These are phyloP conservation scores for Phortica okadai DNA, from an alignment of 2,888 invertebrate genomes.

Conservation along the genomic window DNA sequence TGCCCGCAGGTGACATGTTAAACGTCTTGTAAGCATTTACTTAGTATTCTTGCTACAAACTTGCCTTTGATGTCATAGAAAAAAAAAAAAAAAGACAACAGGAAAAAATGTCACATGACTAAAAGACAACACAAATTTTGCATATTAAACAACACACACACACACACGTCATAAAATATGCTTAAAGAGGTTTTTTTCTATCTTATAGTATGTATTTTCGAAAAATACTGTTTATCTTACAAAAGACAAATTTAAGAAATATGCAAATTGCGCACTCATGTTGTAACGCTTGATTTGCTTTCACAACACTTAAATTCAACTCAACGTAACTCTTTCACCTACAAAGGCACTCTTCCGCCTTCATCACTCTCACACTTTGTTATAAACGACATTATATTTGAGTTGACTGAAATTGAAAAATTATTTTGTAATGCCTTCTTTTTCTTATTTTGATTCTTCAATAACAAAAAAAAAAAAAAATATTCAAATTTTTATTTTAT, in stretches of 20 bases:
- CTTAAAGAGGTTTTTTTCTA: not conserved
- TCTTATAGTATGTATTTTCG: not conserved
- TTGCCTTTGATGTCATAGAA: not conserved
- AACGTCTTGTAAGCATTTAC: conserved; percentile 67
- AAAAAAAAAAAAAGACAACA: conserved; percentile 25
- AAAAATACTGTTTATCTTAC: conserved; percentile 44
- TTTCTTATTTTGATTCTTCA: not conserved
- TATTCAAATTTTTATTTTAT: conserved; percentile 37
- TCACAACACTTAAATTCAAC: conserved; percentile 17
- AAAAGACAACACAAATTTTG: conserved; percentile 4
- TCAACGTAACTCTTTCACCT: not conserved
- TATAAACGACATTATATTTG: not conserved
- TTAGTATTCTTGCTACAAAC: not conserved
- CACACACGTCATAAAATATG: conserved; percentile 19
- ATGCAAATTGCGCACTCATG: conserved; percentile 57
- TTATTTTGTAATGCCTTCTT: conserved; percentile 45
- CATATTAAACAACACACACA: conserved; percentile 20
- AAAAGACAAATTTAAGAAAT: conserved; percentile 66
- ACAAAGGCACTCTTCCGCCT: not conserved
- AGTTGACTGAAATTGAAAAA: conserved; percentile 41
- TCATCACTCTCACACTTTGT: not conserved
- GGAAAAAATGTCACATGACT: conserved; percentile 11
- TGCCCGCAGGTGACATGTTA: conserved; percentile 71
- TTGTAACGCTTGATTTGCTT: not conserved
- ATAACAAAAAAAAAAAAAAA: conserved; percentile 29